phyloP scores from a whole-genome alignment of 2,888 invertebrate genomes.

The Aromia moschata region DNA sequence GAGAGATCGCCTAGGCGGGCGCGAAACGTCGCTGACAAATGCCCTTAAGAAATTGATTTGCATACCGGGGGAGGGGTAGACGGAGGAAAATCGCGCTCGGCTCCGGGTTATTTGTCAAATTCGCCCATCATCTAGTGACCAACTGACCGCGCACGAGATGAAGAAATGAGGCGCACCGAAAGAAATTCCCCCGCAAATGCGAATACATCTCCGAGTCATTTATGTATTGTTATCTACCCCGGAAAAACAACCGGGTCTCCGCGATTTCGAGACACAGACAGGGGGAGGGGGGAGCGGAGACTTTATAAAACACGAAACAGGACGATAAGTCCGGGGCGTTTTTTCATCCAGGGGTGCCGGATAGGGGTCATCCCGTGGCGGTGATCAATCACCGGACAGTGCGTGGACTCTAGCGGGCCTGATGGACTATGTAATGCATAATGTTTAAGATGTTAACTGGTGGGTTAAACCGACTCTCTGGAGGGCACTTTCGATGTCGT shows the following conservation, averaged over 20 bases:
- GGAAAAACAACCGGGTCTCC: constrained; percentile 52
- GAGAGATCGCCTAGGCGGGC: background rate
- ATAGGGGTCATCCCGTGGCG: constrained; percentile 54
- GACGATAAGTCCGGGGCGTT: constrained; percentile 55
- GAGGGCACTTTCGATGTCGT: constrained; percentile 57
- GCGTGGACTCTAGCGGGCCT: constrained; percentile 47
- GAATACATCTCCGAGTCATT: constrained; percentile 61
- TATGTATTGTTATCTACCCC: constrained; percentile 57
- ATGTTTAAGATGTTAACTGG: constrained; percentile 64
- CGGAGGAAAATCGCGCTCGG: constrained; percentile 53
- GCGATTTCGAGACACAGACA: constrained; percentile 30
- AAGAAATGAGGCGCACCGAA: constrained; percentile 58
- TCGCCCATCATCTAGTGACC: constrained; percentile 59
- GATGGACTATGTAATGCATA: constrained; percentile 61
- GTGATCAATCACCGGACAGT: constrained; percentile 62
- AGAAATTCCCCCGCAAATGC: constrained; percentile 61
- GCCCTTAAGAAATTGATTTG: constrained; percentile 42
- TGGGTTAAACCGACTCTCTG: constrained; percentile 60
- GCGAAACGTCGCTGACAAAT: constrained; percentile 15
- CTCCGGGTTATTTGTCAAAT: constrained; percentile 57
- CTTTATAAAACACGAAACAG: constrained; percentile 58
- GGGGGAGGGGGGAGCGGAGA: constrained; percentile 44
- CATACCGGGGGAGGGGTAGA: constrained; percentile 56
- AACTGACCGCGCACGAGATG: constrained; percentile 57
- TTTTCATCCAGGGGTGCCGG: constrained; percentile 56